phyloP scores from a whole-genome alignment of 2,888 invertebrate species.

The Caenorhabditis sp. region DNA sequence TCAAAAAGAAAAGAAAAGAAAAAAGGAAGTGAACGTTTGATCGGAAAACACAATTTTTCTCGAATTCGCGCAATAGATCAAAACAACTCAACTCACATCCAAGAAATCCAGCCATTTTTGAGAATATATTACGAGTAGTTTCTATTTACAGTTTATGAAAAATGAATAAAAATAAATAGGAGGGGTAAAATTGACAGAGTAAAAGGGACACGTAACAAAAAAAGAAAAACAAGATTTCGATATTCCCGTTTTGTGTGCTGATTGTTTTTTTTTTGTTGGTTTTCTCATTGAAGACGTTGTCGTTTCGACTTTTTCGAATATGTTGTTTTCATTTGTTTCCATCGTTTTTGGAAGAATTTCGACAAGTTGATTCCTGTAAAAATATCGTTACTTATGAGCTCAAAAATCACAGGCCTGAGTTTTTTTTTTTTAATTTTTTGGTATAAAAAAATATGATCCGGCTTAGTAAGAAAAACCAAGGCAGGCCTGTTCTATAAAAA shows the following conservation, averaged over 20 bases:
- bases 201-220: neutral
- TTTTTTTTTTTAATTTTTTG: no score
- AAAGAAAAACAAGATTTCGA: neutral
- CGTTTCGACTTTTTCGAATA: constrained; percentile 44
- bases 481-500: no score
- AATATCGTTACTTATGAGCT: no score
- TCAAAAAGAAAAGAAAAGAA: neutral
- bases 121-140: neutral
- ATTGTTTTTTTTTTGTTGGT: no score
- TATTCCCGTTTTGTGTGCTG: no score
- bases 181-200: neutral
- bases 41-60: neutral
- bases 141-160: neutral
- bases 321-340: constrained; percentile 56
- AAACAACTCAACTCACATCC: neutral
- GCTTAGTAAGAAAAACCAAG: no score
- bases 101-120: neutral
- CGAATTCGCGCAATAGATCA: neutral
- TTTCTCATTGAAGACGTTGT: no score
- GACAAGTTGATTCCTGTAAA: constrained; percentile 73
- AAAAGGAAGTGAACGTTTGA: no score
- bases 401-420: no score
- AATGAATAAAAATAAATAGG: neutral
- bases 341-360: constrained; percentile 56
- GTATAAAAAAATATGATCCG: no score